Percentiles rank a stretch among this genome's conserved stretches.
Conservation (phyloP, 2,113 vertebrate genomes). For the Charina bottae region DNA sequence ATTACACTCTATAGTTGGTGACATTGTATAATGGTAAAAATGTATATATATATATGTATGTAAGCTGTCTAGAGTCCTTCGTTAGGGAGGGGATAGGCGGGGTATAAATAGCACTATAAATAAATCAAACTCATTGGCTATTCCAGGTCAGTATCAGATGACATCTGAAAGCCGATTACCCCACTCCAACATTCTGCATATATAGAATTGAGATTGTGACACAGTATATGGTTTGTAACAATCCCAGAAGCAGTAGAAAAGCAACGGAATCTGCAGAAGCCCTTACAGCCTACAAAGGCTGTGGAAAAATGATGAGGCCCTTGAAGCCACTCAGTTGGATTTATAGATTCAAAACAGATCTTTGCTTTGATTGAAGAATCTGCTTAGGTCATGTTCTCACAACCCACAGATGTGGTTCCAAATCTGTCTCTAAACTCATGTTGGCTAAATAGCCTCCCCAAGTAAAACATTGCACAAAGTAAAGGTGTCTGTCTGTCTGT, state of each 20-base stretch:
- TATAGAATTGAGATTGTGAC: not conserved
- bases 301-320: not conserved
- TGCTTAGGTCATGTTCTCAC: not conserved
- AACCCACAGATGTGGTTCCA: not conserved
- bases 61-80: too few species aligned
- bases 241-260: not conserved
- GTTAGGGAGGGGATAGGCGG: too few species aligned
- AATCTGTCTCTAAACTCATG: not conserved
- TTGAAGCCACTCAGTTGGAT: not conserved
- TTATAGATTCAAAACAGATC: not conserved
- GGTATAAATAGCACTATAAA: too few species aligned
- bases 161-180: not conserved
- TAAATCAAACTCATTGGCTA: not conserved
- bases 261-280: not conserved
- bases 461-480: not conserved
- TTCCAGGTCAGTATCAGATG: not conserved
- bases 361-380: not conserved
- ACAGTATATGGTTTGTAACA: not conserved
- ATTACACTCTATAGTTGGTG: too few species aligned
- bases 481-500: not conserved
- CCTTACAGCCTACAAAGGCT: not conserved
- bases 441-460: not conserved
- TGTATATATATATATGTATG: too few species aligned
- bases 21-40: too few species aligned
- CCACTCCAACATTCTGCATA: not conserved